phyloP scores from a whole-genome alignment of 2,113 vertebrate genomes.

The Corythornis cristatus region DNA sequence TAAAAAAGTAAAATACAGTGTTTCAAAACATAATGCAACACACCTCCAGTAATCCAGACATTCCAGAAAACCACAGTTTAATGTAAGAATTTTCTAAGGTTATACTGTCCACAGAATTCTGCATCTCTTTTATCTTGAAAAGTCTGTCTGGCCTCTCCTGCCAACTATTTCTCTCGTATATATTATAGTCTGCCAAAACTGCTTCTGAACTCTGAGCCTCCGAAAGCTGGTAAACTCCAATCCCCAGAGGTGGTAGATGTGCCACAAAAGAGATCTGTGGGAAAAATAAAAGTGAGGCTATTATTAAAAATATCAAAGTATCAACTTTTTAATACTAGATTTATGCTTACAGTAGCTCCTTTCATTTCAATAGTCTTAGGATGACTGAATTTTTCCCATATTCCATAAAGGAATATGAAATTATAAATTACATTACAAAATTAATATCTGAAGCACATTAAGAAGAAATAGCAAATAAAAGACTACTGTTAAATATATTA shows the following conservation, averaged over 20 bases:
- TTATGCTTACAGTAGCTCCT: not conserved
- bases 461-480: not conserved
- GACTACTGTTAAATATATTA: not conserved
- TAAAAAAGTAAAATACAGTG: not conserved
- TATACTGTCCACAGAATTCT: conserved; percentile 67
- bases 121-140: conserved; percentile 79
- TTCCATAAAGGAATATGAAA: not conserved
- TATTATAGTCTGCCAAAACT: conserved; percentile 74
- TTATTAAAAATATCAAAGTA: not conserved
- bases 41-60: conserved; percentile 89
- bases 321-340: not conserved
- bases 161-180: conserved; percentile 61
- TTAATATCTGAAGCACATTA: not conserved
- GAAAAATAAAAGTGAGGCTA: not conserved
- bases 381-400: not conserved
- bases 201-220: conserved; percentile 71
- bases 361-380: not conserved
- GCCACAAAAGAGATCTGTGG: conserved; percentile 86
- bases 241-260: conserved; percentile 82
- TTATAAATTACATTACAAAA: not conserved
- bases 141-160: conserved; percentile 40
- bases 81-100: conserved; percentile 84
- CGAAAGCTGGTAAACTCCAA: conserved; percentile 83
- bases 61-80: conserved; percentile 79
- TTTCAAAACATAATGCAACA: not conserved